A percentile compares a stretch with the other conserved stretches of the same genome.
These are phyloP conservation scores for Cossypha polioptera DNA, from an alignment of 2,797 vertebrate genomes.

Conservation along the genomic window DNA sequence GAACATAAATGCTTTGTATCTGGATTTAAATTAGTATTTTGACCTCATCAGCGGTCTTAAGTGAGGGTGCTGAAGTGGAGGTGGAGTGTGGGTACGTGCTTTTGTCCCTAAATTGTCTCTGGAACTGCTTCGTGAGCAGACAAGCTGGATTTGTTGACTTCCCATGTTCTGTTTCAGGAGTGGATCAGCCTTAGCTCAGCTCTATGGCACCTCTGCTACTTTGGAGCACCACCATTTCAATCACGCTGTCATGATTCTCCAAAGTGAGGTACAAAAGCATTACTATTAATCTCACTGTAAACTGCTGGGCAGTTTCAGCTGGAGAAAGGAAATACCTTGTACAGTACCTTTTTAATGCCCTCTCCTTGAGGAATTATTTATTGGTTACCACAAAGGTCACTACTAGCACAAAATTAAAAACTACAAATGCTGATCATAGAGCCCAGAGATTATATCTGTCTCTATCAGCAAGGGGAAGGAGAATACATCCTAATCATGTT, in stretches of 20 bases:
- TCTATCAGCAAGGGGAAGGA: constrained; percentile 11
- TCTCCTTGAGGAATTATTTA: constrained; percentile 55
- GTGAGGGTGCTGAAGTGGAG: background rate
- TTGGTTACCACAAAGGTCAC: constrained; percentile 53
- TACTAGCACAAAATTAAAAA: constrained; percentile 56
- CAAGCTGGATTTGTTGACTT: background rate
- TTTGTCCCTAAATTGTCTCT: background rate
- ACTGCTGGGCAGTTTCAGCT: background rate
- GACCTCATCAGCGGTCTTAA: background rate
- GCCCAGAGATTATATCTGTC: constrained; percentile 22
- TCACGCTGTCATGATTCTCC: constrained; percentile 99
- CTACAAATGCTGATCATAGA: constrained; percentile 41
- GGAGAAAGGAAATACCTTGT: background rate
- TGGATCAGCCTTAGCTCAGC: constrained; percentile 93
- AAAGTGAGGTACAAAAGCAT: constrained; percentile 89
- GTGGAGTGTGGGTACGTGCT: background rate
- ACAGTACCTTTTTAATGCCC: constrained; percentile 8
- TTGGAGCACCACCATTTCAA: constrained; percentile 99
- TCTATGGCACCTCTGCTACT: constrained; percentile 97
- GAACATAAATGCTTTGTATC: background rate
- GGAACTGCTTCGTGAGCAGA: background rate
- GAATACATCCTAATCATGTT: background rate
- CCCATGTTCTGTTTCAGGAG: constrained; percentile 80
- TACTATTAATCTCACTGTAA: constrained; percentile 24
- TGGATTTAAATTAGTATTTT: background rate